Conservation (phyloP, 2,797 vertebrate genomes). For the Malurus splendens region DNA sequence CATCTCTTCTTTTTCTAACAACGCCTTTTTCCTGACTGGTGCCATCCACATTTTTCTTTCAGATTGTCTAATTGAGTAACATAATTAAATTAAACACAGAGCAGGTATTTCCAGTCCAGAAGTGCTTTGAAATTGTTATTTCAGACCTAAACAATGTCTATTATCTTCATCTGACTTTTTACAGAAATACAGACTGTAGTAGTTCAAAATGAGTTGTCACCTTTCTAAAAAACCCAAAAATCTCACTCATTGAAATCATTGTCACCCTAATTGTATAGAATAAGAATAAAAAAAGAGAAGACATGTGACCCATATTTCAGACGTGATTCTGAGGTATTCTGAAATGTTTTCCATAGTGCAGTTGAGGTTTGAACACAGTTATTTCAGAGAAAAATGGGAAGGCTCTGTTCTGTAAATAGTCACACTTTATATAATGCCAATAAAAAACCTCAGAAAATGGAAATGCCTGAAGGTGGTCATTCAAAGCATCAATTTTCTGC, state of each 20-base stretch:
- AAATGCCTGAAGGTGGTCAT: neutral
- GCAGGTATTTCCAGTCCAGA: neutral
- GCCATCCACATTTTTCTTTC: neutral
- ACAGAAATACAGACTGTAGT: neutral
- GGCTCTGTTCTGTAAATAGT: neutral
- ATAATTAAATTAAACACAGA: conserved; percentile 17
- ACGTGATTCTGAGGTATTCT: neutral
- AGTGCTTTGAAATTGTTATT: neutral
- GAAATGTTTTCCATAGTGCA: neutral
- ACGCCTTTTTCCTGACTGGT: neutral
- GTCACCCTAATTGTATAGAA: neutral
- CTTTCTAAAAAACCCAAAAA: neutral
- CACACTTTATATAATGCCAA: neutral
- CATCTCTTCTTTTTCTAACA: neutral
- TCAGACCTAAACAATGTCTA: neutral
- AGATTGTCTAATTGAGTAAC: neutral
- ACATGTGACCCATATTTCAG: neutral
- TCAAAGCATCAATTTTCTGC: neutral
- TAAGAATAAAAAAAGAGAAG: neutral
- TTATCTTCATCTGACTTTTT: neutral
- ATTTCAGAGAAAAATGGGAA: neutral
- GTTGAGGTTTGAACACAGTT: neutral
- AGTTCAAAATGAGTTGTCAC: neutral
- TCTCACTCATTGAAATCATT: neutral
- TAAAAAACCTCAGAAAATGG: neutral